Conservation (phyloP, 2,888 invertebrate genomes). For the Argyra leucocephala region DNA sequence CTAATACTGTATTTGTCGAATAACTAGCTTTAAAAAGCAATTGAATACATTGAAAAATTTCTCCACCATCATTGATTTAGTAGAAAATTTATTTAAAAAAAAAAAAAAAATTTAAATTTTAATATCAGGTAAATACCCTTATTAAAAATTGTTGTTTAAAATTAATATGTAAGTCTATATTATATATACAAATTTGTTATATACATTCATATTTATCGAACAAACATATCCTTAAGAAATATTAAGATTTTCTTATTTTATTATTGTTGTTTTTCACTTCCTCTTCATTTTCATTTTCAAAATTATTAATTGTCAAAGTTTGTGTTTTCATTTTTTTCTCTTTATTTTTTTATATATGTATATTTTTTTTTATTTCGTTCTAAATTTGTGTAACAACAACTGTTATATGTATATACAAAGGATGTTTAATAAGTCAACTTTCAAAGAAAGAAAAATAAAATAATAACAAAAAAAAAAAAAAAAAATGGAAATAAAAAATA, state of each 20-base stretch:
- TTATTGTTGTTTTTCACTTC: neutral
- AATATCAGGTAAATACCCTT: neutral
- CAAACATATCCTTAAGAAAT: neutral
- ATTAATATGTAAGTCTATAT: neutral
- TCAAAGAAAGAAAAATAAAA: neutral
- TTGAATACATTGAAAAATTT: too few species aligned
- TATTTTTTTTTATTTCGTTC: neutral
- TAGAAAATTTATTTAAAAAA: too few species aligned
- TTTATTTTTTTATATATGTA: too few species aligned
- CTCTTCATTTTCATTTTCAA: neutral
- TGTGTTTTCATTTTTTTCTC: neutral
- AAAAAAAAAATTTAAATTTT: too few species aligned
- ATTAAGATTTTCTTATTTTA: neutral
- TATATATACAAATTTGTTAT: neutral
- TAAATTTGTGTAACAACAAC: neutral
- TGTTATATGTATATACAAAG: neutral
- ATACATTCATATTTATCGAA: neutral
- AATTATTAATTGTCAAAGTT: slow-evolving; percentile 3
- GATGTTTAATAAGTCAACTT: neutral
- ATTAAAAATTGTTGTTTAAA: neutral
- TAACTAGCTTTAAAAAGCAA: too few species aligned
- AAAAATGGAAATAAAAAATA: neutral
- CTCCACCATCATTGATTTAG: too few species aligned
- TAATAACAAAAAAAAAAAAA: neutral
- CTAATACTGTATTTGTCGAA: too few species aligned